Evolutionary conservation across 2,888 invertebrate genomes (phyloP), one percentile per base, ranked within the genome.

Genomic region (Tridacna gigas): DNA sequence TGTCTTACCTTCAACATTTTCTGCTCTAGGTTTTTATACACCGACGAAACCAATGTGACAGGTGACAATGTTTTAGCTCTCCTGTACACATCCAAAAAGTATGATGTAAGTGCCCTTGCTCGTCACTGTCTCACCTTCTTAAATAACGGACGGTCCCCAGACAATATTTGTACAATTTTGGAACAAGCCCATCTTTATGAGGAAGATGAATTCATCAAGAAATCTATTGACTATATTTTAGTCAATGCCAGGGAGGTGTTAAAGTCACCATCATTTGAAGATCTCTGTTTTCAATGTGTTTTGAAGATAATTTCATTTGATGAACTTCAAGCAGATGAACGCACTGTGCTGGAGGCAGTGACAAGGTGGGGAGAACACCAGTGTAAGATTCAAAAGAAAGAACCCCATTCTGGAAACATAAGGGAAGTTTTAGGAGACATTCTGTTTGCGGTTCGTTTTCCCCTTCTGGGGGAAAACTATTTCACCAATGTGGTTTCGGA

Each of bases 181-280:
- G 90, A 90, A 79, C 90, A 90, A 66, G 90, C 90, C 0, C 86
- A 90, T 74, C 69, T 90, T 37, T 90, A 89, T 74, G 89, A 90
- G 69, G 90, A 90, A 74, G 80, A 88, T 7, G 88, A 89, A 12
- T 88, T 88, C 20, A 76, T 83, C 65, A 77, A 84, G 22, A 86
- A 89, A 51, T 89, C 88, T 20, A 66, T 90, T 67, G 82, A 84
- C 25, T 90, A 86, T 69, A 88, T 90, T n/a, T 79, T 88, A 51
- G 80, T 78, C 13, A 83, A 90, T 67, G 88, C 88, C 0, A 71
- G 79, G 26, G 88, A 88, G 15, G 90, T 90, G 0, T 60, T 90
- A 15, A 74, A 82, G 37, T 86, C 88, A 4, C 48, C 80, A 18
- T 79, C 86, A n/a, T 90, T 90, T 66, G 77, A 88, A 5, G 84